Base-by-base conservation (phyloP, 2,888 invertebrate genomes). In the Blastobasis adustella region DNA sequence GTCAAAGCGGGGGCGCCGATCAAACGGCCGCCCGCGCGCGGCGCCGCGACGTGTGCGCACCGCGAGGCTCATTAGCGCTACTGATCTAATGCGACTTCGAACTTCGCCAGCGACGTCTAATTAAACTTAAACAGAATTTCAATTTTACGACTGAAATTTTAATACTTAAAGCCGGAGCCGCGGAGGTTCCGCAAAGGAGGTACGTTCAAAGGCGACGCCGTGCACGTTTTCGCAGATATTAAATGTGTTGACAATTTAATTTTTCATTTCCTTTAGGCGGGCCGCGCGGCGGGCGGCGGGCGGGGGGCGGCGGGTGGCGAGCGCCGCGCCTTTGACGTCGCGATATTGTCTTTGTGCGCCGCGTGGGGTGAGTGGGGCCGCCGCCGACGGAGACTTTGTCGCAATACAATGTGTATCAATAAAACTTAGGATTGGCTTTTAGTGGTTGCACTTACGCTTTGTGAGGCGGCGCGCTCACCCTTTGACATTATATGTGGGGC, bases 361-460 rank as follows among this genome's bases (percentile, higher is more conserved):
- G 79, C 77, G 78, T 81, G 86, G 86, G 83, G 80, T 82, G 82
- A 73, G 82, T 74, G 75, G 76, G 83, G 76, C 80, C 82, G 73
- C 74, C 75, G 78, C 63, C 82, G 81, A 72, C 83, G 78, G 85
- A 86, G 87, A 88, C 88, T 87, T 87, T 88, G 88, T 89, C 88
- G 87, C 89, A 88, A 88, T 88, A 88, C 87, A 88, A 88, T 88
- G 88, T 88, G 88, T 89, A 88, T 88, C 88, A 88, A 88, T 88
- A 89, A 89, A 89, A 89, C 88, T 88, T 88, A 87, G 88, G 87
- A 88, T 89, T 88, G 88, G 88, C 88, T 89, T 89, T 89, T 89
- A 88, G 88, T 87, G 88, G 88, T 87, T 87, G 88, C 87, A 88
- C 89, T 88, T 87, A 88, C 88, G 87, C 86, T 87, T 87, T 87